phyloP scores from a whole-genome alignment of 2,888 invertebrate species.

The Endotricha flammealis region DNA sequence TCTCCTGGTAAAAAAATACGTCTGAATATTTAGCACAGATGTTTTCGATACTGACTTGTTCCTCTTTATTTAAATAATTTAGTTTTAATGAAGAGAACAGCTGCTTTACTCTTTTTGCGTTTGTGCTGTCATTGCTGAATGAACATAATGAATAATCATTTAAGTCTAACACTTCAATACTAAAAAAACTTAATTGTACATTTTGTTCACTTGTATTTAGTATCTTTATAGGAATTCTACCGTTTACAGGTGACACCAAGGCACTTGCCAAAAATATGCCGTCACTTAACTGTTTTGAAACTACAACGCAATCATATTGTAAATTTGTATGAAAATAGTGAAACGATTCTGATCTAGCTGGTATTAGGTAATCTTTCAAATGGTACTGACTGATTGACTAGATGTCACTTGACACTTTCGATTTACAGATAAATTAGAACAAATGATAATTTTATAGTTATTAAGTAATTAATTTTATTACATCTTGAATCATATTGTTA shows the following conservation, averaged over 20 bases:
- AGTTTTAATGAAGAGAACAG: slow-evolving; percentile 18
- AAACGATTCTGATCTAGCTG: slow-evolving; percentile 18
- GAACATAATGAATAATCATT: slow-evolving; percentile 13
- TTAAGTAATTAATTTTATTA: background rate
- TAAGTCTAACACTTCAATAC: slow-evolving; percentile 4
- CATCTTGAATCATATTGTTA: too few relatives aligned
- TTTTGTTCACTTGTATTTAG: slow-evolving; percentile 18
- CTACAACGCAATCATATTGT: slow-evolving; percentile 17
- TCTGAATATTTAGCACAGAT: slow-evolving; percentile 22
- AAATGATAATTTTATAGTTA: slow-evolving; percentile 4
- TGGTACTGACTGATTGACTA: too few relatives aligned
- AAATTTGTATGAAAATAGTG: slow-evolving; percentile 14
- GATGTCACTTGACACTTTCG: too few relatives aligned
- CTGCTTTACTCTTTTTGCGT: slow-evolving; percentile 18
- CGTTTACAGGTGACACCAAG: slow-evolving; percentile 12
- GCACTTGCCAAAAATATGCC: slow-evolving; percentile 19
- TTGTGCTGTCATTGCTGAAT: slow-evolving; percentile 14
- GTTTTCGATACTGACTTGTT: slow-evolving; percentile 15
- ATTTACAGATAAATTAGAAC: too few relatives aligned
- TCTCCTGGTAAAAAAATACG: slow-evolving; percentile 20
- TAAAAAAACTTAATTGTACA: slow-evolving; percentile 13
- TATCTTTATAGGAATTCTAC: slow-evolving; percentile 17
- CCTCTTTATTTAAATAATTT: slow-evolving; percentile 15
- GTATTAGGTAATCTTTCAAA: slow-evolving; percentile 11
- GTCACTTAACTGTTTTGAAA: slow-evolving; percentile 15